Evolutionary conservation across 1,140 invertebrate species (phyloP), one percentile per base, ranked within the genome.

Genomic region (Chironomus striatipennis): DNA sequence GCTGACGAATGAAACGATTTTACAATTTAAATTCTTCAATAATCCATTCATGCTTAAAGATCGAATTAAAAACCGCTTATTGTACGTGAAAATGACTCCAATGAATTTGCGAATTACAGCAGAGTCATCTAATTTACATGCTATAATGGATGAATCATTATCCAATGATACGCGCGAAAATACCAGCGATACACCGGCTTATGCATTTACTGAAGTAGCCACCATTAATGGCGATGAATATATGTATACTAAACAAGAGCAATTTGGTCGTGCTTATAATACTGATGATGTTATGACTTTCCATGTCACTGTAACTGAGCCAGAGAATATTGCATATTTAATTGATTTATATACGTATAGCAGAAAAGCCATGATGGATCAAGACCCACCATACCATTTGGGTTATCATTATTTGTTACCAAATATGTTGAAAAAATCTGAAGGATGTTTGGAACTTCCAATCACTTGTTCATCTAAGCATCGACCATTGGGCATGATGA

Each of bases 1-100:
- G 95, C 83, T 98, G 0, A 95, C 90, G 24, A 87, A 89, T 75
- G 93, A 97, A 81, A 91, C 90, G 42, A 85, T 94, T 73, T 86
- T 97, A 73, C 94, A 97, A 81, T 88, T 98, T 72, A 94, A 95
- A 81, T 85, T 97, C 78, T 90, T 90, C 78, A 90, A 91, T 78
- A 91, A 91, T 79, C 92, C 95, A 1, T 89, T 97, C 75, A 89
- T 89, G 75, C 86, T 96, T 75, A 94, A 94, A 79, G 88, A 90
- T 78, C 90, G 88, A 77, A 89, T 94, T 80, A 85, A 90, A 77
- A 88, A 88, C 77, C 88, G 87, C 77, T 85, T 87, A 75, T 85
- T 93, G 76, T 86, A 87, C 78, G 88, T 91, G 73, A 92, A 92
- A 84, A 84, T 86, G 75, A 94, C 92, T 75, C 91, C 93, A 74